Base-by-base conservation (phyloP, 2,113 vertebrate species). In the Ceuthmochares aereus region DNA sequence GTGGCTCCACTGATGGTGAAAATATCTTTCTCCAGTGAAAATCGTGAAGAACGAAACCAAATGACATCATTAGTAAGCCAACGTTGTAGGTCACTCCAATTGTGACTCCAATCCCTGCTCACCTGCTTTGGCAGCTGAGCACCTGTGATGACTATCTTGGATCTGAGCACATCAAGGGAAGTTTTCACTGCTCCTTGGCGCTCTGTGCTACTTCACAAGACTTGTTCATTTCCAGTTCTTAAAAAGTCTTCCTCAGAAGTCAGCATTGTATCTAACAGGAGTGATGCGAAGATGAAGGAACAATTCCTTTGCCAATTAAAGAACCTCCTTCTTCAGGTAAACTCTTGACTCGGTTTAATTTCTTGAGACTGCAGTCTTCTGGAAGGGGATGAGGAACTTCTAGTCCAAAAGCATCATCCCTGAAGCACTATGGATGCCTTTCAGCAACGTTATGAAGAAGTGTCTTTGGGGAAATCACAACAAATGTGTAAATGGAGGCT, bases 351-450 rank as follows among this genome's bases (percentile, higher is more conserved):
- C 69, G 16, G 7, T n/a, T 75, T 87, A 22, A 63, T 70, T 49
- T 84, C 72, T 52, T 43, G 60, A 42, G 34, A 54, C 52, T 40
- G 56, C 34, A 56, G 60, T 81, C 89, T 81, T 84, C 94, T 72
- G 47, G 34, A 68, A 93, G 20, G 37, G 18, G 30, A 78, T 9
- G 43, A 90, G 18, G 37, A 93, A 90, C 16, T 8, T 74, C 59
- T 43, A 77, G 84, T 86, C 84, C 25, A 14, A 78, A 90, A 59
- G 26, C 68, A 93, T 34, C 10, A 34, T 34, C 34, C 63, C 63
- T 70, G 83, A 78, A 90, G 86, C 83, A 52, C 29, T 25, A 27
- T 5, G 20, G 47, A 81, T 55, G 68, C 42, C 47, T 30, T 87
- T 67, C 74, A 64, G 58, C 7, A 79, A 60, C 30, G 40, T 60